These are phyloP conservation scores for Drosophila erecta DNA, from an alignment of 1,140 invertebrate genomes.

Conservation along the genomic window DNA sequence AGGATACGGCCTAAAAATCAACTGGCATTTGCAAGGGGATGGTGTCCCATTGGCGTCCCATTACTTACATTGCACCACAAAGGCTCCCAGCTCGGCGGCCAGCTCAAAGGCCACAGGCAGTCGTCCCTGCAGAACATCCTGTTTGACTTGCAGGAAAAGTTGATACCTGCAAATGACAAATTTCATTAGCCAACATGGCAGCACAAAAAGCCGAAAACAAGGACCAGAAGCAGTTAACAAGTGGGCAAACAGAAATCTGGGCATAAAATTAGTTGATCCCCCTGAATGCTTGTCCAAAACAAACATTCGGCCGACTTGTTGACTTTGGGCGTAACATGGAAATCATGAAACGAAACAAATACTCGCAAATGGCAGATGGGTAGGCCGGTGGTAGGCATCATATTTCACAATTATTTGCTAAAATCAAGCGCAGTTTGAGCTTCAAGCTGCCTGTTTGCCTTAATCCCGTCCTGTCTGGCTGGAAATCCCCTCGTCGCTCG, in stretches of 20 bases:
- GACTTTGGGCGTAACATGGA: constrained; percentile 56
- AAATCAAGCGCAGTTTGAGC: constrained; percentile 20
- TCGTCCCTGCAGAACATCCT: constrained; percentile 96
- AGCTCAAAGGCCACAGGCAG: constrained; percentile 94
- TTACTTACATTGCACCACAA: constrained; percentile 97
- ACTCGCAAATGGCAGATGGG: neutral
- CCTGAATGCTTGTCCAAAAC: constrained; percentile 60
- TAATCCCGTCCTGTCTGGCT: constrained; percentile 12
- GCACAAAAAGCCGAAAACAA: constrained; percentile 15
- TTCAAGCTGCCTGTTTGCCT: constrained; percentile 51
- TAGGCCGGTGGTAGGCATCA: constrained; percentile 44
- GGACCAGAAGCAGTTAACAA: constrained; percentile 52
- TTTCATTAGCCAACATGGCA: constrained; percentile 52
- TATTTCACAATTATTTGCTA: constrained; percentile 70
- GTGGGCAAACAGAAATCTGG: constrained; percentile 66
- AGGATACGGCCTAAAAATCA: too few relatives aligned
- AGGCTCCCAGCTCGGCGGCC: constrained; percentile 96
- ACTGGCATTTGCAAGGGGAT: neutral
- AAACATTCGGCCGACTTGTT: constrained; percentile 56
- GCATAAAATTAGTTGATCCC: constrained; percentile 68
- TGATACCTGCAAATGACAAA: constrained; percentile 91
- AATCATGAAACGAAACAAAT: constrained; percentile 55
- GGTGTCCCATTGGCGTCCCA: neutral
- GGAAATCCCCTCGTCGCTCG: constrained; percentile 2
- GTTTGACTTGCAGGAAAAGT: constrained; percentile 97